Base-by-base conservation (phyloP, 2,797 vertebrate genomes). In the Dromococcyx pavoninus region DNA sequence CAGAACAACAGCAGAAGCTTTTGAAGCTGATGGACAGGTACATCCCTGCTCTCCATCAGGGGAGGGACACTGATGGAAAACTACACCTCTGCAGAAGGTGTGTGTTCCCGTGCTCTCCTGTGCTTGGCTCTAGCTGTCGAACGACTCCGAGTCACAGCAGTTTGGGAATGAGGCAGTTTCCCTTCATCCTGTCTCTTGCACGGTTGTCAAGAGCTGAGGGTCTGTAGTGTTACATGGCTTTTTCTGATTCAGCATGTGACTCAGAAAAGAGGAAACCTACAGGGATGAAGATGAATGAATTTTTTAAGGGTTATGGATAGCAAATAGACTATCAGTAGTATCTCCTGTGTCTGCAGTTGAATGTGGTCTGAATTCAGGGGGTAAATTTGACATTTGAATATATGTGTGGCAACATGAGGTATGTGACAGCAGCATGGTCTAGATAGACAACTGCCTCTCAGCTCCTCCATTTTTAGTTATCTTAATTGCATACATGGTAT, bases 401-500 rank as follows among this genome's bases (percentile, higher is more conserved):
- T 10, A 28, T 41, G 21, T 15, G 66, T 66, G 54, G 54, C 70
- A 43, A 81, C 43, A n/a, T 23, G 19, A 54, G 41, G 2, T 60
- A 4, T 32, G 51, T 84, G 66, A n/a, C 8, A 41, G 3, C 5
- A 46, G 32, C n/a, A 27, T 54, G 61, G 71, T 69, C 27, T n/a
- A 27, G 54, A 69, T 61, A 37, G 80, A 56, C 53, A 87, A 4
- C 89, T 79, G 57, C 78, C 81, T 93, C 92, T 23, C 57, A 96
- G 70, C 81, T 90, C 64, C 84, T 58, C 57, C 61, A 17, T 78
- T 95, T 84, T 92, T 77, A 80, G 54, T 88, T 87, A 13, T 83
- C 78, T 79, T 93, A 88, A 94, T 74, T 95, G 61, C 94, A 88
- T 89, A 90, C 51, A 78, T 88, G 50, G 73, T 75, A 60, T 96